Percentiles rank a stretch among this genome's conserved stretches.
These are phyloP conservation scores for Oreochromis tanganicae DNA, from an alignment of 2,113 vertebrate genomes.

Conservation along the genomic window DNA sequence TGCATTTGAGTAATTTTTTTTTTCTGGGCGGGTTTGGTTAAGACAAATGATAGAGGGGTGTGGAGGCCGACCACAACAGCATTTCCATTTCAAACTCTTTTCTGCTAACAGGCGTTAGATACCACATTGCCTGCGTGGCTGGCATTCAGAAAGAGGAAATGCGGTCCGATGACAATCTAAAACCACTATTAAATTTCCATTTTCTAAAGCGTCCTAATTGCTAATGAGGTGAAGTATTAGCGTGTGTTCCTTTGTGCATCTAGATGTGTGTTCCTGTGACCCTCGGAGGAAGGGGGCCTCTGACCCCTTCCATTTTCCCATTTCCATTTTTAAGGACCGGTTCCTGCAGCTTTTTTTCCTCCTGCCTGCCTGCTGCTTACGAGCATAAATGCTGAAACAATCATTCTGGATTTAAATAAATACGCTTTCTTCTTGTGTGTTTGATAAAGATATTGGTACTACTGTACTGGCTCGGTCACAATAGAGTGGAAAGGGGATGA, in stretches of 20 bases:
- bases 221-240: conserved; percentile 48
- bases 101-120: conserved; percentile 28
- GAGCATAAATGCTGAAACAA: not conserved
- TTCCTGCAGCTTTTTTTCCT: not conserved
- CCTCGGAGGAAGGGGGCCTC: conserved; percentile 33
- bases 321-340: conserved; percentile 13
- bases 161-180: conserved; percentile 23
- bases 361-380: not conserved
- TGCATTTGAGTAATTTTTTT: conserved; percentile 53
- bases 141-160: conserved; percentile 38
- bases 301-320: conserved; percentile 2
- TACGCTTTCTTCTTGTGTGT: not conserved
- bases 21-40: conserved; percentile 57
- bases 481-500: not conserved
- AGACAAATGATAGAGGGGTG: conserved; percentile 63
- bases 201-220: conserved; percentile 71
- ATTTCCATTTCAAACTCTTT: conserved; percentile 61
- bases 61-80: conserved; percentile 48
- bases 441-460: not conserved
- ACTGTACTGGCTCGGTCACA: not conserved
- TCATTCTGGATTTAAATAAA: not conserved
- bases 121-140: conserved; percentile 12
- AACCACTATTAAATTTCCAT: conserved; percentile 70
- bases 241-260: conserved; percentile 1
- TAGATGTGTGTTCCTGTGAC: conserved; percentile 9